Percentiles rank a stretch among this genome's conserved stretches.
phyloP scores from a whole-genome alignment of 1,140 invertebrate species.

The Apolygus lucorum region DNA sequence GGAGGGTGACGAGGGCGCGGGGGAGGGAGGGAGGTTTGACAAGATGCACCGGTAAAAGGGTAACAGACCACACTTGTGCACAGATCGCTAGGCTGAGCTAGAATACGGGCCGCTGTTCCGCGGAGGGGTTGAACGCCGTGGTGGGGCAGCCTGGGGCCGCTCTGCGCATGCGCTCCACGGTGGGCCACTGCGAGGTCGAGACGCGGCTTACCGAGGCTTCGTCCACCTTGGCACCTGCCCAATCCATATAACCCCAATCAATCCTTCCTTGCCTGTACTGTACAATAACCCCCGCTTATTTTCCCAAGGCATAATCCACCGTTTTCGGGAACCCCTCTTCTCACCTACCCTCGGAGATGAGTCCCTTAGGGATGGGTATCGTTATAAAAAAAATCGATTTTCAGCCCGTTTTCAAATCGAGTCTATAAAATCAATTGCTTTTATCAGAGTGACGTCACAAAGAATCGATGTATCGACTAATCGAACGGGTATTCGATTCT shows the following conservation, averaged over 20 bases:
- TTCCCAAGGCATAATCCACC: background rate
- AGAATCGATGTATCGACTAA: no score
- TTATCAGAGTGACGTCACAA: no score
- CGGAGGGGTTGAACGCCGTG: background rate
- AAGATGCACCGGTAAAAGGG: conserved; percentile 29
- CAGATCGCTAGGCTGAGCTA: conserved; percentile 10
- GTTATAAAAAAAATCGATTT: no score
- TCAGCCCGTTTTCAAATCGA: no score
- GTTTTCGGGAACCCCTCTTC: background rate
- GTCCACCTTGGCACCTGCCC: conserved; percentile 3
- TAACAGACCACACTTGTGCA: conserved; percentile 22
- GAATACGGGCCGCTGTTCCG: conserved; percentile 9
- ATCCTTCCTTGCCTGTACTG: conserved; percentile 4
- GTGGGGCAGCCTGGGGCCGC: background rate
- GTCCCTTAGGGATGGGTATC: background rate
- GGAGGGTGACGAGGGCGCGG: background rate
- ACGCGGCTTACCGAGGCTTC: background rate
- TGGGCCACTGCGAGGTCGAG: background rate
- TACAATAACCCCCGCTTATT: background rate
- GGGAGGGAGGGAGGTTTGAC: conserved; percentile 23
- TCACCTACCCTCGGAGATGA: background rate
- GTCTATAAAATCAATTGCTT: no score
- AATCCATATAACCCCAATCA: conserved; percentile 14
- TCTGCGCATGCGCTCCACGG: background rate
- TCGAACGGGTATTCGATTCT: no score